These are phyloP conservation scores for Drosophila picticornis DNA, from an alignment of 2,888 invertebrate species.

Conservation along the genomic window DNA sequence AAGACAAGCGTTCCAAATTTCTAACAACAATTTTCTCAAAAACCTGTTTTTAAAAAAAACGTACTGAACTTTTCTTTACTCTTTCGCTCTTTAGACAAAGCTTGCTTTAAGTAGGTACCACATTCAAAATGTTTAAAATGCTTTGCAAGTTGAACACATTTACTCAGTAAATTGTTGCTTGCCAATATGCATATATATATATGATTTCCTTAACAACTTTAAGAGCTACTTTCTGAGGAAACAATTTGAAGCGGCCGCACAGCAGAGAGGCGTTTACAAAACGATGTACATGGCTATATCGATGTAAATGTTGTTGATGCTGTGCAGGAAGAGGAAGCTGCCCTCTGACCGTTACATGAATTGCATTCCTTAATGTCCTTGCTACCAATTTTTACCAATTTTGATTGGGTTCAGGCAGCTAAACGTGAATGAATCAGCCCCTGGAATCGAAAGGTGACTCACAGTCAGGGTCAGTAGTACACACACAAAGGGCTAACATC, in stretches of 20 bases:
- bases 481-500: slow-evolving; percentile 50
- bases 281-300: background rate
- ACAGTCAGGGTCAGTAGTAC: slow-evolving; percentile 11
- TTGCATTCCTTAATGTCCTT: background rate
- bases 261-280: background rate
- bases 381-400: background rate
- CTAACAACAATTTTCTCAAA: background rate
- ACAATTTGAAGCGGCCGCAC: background rate
- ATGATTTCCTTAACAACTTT: background rate
- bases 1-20: background rate
- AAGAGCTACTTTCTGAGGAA: background rate
- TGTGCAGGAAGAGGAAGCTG: background rate
- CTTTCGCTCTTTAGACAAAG: background rate
- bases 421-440: slow-evolving; percentile 33
- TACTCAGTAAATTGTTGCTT: background rate
- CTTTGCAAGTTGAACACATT: background rate
- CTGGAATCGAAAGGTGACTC: slow-evolving; percentile 33
- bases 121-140: no score
- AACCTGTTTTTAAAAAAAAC: background rate
- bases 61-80: background rate
- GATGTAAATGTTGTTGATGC: background rate
- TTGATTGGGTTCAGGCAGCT: background rate
- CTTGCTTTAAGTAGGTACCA: background rate
- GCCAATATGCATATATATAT: no score
- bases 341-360: background rate